Base-by-base conservation (phyloP, 2,888 invertebrate genomes). In the Strigamia transsilvanica region DNA sequence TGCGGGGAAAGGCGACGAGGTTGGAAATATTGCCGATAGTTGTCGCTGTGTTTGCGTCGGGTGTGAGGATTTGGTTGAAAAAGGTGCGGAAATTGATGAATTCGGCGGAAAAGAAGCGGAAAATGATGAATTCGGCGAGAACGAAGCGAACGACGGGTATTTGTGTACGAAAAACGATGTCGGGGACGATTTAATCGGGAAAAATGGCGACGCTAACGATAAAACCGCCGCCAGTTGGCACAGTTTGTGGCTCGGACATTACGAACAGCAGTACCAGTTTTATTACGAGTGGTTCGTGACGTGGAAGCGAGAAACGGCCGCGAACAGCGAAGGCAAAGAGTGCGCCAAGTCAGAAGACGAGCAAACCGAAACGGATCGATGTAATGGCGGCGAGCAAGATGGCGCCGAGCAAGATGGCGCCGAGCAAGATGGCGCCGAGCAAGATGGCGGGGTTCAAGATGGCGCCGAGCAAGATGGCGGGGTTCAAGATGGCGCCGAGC, bases 171-270 rank as follows among this genome's bases (percentile, higher is more conserved):
- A 27, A 27, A 27, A 27, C 5, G 77, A 21, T 32, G 6, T 13
- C 23, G 9, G 23, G 12, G 77, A 27, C n/a, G 15, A 27, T 15
- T 23, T 13, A 18, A 3, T 27, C 23, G n/a, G 9, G 23, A 18
- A 77, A 27, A 32, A 77, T 77, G 13, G 12, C 18, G 38, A 78
- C 6, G 5, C 32, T n/a, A 32, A n/a, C 18, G 78, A 78, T 6
- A n/a, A 12, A n/a, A 73, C 12, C 21, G 32, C 3, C 13, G 77
- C 12, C 10, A 38, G 38, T 15, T 78, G 78, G 78, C 78, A 34
- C 23, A 10, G 9, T n/a, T 46, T 80, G 80, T 80, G 80, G 80
- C 41, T 13, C 10, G 41, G 41, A 42, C 80, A 80, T 46, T 41
- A 27, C 18, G 80, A 80, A 21, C 41, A n/a, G 12, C 18, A 80